Evolutionary conservation across 2,888 invertebrate genomes (phyloP).

Genomic region (Timandra comae): DNA sequence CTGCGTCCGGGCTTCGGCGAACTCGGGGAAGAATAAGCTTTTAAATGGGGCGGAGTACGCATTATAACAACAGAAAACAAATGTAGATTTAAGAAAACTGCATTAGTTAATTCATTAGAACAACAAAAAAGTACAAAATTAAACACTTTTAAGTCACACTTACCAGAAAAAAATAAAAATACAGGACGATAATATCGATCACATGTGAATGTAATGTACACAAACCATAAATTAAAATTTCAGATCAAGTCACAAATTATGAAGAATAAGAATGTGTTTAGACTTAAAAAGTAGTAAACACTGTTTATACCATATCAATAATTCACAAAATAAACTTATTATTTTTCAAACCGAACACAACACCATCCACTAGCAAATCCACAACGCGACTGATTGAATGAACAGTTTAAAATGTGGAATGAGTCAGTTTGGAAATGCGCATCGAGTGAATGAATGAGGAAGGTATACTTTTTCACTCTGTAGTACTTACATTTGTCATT

Average conservation of each 20-base stretch:
- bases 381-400: constrained; percentile 37
- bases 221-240: constrained; percentile 36
- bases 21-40: constrained; percentile 1
- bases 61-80: constrained; percentile 37
- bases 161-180: constrained; percentile 50
- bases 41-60: constrained; percentile 38
- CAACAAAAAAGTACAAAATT: no score
- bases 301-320: constrained; percentile 5
- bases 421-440: no score
- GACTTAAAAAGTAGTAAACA: no score
- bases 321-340: constrained; percentile 1
- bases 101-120: no score
- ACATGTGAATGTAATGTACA: constrained; percentile 61
- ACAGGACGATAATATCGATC: constrained; percentile 53
- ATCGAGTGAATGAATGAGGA: constrained; percentile 26
- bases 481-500: no score
- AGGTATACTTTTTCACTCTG: no score
- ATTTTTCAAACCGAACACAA: constrained; percentile 15
- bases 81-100: constrained; percentile 14
- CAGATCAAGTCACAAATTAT: constrained; percentile 6
- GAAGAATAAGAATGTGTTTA: not conserved
- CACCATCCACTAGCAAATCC: constrained; percentile 24
- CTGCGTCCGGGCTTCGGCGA: constrained; percentile 8
- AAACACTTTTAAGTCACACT: constrained; percentile 53
- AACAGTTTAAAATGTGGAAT: no score